phyloP scores from a whole-genome alignment of 2,113 vertebrate species.

The Circaetus cinerascens region DNA sequence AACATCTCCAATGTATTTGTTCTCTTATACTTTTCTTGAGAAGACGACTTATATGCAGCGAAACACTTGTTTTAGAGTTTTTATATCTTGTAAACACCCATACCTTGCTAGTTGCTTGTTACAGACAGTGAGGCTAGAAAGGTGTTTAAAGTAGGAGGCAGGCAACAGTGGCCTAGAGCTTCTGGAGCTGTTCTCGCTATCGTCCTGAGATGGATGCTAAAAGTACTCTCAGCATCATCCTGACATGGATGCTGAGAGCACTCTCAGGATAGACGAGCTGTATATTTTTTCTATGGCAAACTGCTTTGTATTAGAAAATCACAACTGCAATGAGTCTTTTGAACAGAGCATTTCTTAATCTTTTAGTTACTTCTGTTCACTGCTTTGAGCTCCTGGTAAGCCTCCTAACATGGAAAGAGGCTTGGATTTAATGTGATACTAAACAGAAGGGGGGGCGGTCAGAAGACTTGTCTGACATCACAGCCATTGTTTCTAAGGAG shows the following conservation, averaged over 20 bases:
- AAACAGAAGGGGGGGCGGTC: neutral
- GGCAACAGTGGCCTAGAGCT: neutral
- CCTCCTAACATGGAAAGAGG: neutral
- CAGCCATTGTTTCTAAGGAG: neutral
- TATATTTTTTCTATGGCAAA: neutral
- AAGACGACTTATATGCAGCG: neutral
- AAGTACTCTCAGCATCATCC: fast-evolving
- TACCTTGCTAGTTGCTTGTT: neutral
- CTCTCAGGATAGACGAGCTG: neutral
- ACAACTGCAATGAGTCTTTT: neutral
- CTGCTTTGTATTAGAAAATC: neutral
- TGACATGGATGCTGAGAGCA: neutral
- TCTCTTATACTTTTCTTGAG: neutral
- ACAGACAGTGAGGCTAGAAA: neutral
- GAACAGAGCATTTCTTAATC: neutral
- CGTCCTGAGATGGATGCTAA: neutral
- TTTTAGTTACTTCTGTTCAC: neutral
- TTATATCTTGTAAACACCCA: neutral
- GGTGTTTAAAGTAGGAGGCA: neutral
- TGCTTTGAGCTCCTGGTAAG: neutral
- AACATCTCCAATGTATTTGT: neutral
- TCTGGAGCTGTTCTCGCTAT: neutral
- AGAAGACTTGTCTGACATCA: neutral
- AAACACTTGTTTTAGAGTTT: neutral
- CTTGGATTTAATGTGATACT: neutral